Percentiles rank a stretch among this genome's conserved stretches.
Conservation (phyloP, 2,113 vertebrate species). For the Platycercus adscitus region DNA sequence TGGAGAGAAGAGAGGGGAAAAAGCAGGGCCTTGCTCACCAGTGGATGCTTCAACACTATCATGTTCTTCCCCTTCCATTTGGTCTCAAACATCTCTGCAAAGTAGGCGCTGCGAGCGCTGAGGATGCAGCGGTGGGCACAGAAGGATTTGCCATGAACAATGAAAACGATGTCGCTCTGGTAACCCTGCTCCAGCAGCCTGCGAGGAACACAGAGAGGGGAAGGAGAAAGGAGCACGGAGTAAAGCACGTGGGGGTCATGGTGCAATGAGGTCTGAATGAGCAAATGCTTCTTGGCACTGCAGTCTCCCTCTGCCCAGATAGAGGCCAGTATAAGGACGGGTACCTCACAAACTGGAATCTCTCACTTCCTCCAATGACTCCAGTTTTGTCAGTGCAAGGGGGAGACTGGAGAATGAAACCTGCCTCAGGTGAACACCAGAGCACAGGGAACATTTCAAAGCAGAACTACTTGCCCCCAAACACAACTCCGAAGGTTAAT, state of each 20-base stretch:
- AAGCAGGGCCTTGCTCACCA: slow-evolving; percentile 78
- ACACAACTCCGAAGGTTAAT: background rate
- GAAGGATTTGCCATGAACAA: slow-evolving; percentile 91
- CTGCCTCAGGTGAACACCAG: background rate
- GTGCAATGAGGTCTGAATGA: background rate
- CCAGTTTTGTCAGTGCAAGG: background rate
- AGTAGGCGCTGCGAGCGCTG: slow-evolving; percentile 90
- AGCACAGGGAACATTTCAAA: background rate
- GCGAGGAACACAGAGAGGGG: background rate
- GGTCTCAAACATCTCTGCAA: slow-evolving; percentile 93
- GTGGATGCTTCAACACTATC: slow-evolving; percentile 91
- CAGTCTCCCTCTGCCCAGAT: background rate
- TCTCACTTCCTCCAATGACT: background rate
- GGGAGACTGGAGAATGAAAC: background rate
- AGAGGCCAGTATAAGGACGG: background rate
- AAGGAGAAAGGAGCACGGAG: background rate
- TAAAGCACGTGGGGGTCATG: background rate
- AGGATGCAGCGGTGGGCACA: slow-evolving; percentile 89
- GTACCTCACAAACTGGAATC: background rate
- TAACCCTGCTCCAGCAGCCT: slow-evolving; percentile 93
- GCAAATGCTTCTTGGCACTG: background rate
- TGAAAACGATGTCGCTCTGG: slow-evolving; percentile 88
- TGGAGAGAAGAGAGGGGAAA: background rate
- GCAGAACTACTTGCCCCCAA: background rate
- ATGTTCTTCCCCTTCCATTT: slow-evolving; percentile 92